Percentiles rank a stretch among this genome's conserved stretches.
phyloP scores from a whole-genome alignment of 2,113 vertebrate genomes.

The Athene noctua region DNA sequence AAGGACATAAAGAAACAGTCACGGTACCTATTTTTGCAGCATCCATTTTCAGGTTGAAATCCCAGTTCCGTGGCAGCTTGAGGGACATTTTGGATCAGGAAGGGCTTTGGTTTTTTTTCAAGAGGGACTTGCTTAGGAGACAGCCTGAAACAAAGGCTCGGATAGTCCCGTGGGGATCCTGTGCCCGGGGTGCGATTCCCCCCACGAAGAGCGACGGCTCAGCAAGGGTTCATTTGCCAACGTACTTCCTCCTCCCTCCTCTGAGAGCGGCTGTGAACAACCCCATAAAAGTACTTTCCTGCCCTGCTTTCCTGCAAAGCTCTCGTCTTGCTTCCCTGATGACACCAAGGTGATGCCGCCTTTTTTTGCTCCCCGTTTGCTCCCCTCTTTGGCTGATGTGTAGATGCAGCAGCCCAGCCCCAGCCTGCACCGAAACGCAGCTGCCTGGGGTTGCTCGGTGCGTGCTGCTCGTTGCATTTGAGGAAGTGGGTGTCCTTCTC shows the following conservation, averaged over 20 bases:
- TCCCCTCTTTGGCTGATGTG: rapidly evolving
- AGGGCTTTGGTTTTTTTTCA: not conserved
- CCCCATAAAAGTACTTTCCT: slow-evolving; percentile 34
- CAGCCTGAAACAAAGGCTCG: not conserved
- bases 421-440: not conserved
- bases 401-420: not conserved
- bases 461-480: not conserved
- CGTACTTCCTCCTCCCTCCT: slow-evolving; percentile 47
- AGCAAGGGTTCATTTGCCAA: not conserved
- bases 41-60: slow-evolving; percentile 89
- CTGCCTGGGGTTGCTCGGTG: not conserved
- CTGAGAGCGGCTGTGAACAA: not conserved
- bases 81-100: slow-evolving; percentile 83
- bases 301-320: not conserved
- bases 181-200: not conserved
- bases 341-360: rapidly evolving
- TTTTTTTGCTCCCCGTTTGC: rapidly evolving
- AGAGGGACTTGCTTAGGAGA: not conserved
- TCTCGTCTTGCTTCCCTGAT: not conserved
- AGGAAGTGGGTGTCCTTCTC: slow-evolving; percentile 70
- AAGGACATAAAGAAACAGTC: not conserved
- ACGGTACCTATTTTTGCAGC: slow-evolving; percentile 86
- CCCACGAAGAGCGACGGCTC: not conserved
- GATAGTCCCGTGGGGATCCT: not conserved
- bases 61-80: slow-evolving; percentile 92